Evolutionary conservation across 1,140 invertebrate genomes (phyloP).

Genomic region (Zaprionus africanus): DNA sequence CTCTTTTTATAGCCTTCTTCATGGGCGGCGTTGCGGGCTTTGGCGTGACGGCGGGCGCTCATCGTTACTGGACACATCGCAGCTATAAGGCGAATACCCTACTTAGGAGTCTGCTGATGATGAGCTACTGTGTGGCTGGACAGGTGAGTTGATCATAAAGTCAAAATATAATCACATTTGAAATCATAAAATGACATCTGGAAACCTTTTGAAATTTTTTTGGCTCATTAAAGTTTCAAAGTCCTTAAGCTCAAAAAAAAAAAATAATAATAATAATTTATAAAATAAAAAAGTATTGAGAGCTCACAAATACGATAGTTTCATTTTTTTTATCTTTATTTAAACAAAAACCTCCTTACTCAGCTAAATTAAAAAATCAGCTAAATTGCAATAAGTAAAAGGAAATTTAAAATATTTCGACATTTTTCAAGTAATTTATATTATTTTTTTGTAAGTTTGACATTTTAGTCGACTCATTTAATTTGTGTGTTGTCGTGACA

Average conservation of each 20-base stretch:
- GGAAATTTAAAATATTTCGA: neutral
- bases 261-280: too few species aligned
- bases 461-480: constrained; percentile 28
- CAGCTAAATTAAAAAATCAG: neutral
- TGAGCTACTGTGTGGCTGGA: constrained; percentile 89
- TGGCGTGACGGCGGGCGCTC: constrained; percentile 92
- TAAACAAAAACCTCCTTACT: neutral
- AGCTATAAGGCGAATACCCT: constrained; percentile 92
- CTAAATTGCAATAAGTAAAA: neutral
- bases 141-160: constrained; percentile 85
- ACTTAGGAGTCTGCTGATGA: constrained; percentile 88
- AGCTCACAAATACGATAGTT: too few species aligned
- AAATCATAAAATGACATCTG: too few species aligned
- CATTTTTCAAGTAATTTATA: neutral
- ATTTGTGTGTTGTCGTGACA: constrained; percentile 27
- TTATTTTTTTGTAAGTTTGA: constrained; percentile 5
- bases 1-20: constrained; percentile 84
- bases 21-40: constrained; percentile 86
- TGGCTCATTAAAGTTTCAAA: too few species aligned
- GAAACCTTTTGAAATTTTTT: neutral
- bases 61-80: constrained; percentile 93
- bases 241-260: too few species aligned
- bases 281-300: too few species aligned
- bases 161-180: too few species aligned
- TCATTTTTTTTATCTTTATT: too few species aligned